These are phyloP conservation scores for Acleris cristana DNA, from an alignment of 2,888 invertebrate genomes.

Conservation along the genomic window DNA sequence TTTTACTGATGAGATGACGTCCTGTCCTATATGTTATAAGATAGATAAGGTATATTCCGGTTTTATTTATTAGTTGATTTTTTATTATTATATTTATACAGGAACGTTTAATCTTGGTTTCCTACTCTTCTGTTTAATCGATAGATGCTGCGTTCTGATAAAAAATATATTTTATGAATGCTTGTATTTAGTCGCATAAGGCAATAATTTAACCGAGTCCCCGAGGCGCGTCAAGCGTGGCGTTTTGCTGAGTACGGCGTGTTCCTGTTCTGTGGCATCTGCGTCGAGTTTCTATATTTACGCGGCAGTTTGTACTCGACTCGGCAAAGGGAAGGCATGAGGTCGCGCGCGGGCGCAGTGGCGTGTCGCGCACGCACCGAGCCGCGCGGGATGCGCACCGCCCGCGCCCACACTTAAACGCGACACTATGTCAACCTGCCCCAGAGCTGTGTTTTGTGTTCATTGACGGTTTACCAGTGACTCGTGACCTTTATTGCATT, in stretches of 20 bases:
- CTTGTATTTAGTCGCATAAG: constrained; percentile 18
- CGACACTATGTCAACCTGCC: constrained; percentile 52
- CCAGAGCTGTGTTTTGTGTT: constrained; percentile 54
- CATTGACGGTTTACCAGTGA: constrained; percentile 55
- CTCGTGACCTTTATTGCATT: constrained; percentile 47
- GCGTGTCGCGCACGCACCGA: constrained; percentile 41
- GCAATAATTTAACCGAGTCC: constrained; percentile 37
- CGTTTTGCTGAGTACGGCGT: constrained; percentile 66
- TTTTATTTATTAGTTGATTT: too few species aligned
- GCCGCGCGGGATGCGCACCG: constrained; percentile 53
- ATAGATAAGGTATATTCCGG: too few species aligned
- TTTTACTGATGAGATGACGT: too few species aligned
- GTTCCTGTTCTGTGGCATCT: constrained; percentile 64
- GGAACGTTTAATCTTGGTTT: too few species aligned
- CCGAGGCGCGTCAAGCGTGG: constrained; percentile 49
- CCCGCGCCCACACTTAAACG: constrained; percentile 43
- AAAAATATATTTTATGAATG: constrained; percentile 15
- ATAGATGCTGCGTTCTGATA: background rate
- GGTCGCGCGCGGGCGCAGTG: constrained; percentile 52
- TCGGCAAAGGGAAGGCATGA: constrained; percentile 72
- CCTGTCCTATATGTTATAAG: too few species aligned
- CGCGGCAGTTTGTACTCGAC: constrained; percentile 71
- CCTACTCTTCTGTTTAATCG: too few species aligned
- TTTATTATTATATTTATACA: too few species aligned
- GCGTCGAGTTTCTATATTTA: constrained; percentile 78